Evolutionary conservation across 2,113 vertebrate species (phyloP), one percentile per base, ranked within the genome.

Genomic region (Centrocercus urophasianus): DNA sequence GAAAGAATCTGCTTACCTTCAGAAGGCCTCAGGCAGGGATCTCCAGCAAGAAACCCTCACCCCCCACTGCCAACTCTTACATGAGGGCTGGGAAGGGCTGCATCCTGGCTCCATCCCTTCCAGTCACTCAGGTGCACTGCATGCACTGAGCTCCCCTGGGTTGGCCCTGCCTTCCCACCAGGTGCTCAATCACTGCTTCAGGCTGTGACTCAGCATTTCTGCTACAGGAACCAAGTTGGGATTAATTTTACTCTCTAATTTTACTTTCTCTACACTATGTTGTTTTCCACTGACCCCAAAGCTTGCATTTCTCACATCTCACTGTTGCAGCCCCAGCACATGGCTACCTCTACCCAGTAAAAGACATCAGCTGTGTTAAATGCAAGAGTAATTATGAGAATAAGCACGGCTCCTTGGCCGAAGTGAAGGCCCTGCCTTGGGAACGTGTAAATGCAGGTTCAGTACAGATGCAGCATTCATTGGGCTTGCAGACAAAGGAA

Each of bases 381-480:
- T 40, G 28, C 86, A 75, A 45, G 61, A 79, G 43, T 45, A 92
- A 67, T 69, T 25, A 52, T 8, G 27, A 60, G 42, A 47, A 43
- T 34, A 81, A 79, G 22, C 42, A 28, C 3, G 16, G 17, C 7
- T 63, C 34, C 69, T 64, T 36, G 66, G 61, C 63, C 0, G 1
- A 24, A 76, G 65, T 4, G 30, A 38, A 57, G 17, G 15, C n/a
- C 34, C 8, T 60, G 69, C 52, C 43, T 36, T 20, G 21, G 18
- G 8, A 74, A 3, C 8, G 6, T 10, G 42, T 50, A 63, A 45
- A n/a, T 3, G 21, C 54, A 75, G 15, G 66, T 65, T 30, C 66
- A 71, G 76, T 0, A 0, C 8, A 5, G 57, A 32, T 18, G 65
- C 0, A 13, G 30, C 48, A 11, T 65, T 67, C 32, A 28, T 65